These are phyloP conservation scores for Eilema depressum DNA, from an alignment of 2,888 invertebrate genomes.

Conservation along the genomic window DNA sequence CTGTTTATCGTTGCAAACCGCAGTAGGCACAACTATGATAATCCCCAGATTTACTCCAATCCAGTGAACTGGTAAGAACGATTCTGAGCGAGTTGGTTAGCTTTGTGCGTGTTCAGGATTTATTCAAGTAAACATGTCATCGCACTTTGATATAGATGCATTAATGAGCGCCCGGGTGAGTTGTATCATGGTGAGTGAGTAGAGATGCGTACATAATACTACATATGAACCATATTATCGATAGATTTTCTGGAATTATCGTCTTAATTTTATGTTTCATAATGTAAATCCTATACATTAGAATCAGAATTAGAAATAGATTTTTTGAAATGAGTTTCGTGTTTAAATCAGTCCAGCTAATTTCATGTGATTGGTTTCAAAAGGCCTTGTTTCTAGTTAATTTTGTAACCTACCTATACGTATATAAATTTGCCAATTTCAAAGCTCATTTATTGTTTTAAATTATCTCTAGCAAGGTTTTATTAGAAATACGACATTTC, in stretches of 20 bases:
- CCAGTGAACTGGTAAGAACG: conserved; percentile 18
- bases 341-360: no score
- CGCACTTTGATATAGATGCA: conserved; percentile 72
- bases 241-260: background rate
- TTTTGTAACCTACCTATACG: no score
- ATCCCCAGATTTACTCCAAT: background rate
- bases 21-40: background rate
- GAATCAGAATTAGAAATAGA: no score
- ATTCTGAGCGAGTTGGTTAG: conserved; percentile 18
- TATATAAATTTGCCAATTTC: no score
- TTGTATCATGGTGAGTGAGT: conserved; percentile 62
- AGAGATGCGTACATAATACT: conserved; percentile 31
- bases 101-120: conserved; percentile 54
- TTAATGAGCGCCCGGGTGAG: conserved; percentile 68
- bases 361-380: no score
- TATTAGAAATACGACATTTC: no score
- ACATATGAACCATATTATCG: conserved; percentile 17
- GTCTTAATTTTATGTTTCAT: no score
- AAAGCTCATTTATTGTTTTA: no score
- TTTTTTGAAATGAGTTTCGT: no score
- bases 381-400: no score
- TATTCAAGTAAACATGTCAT: conserved; percentile 75
- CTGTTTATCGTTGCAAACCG: background rate
- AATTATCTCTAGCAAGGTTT: no score
- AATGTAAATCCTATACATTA: no score